Base-by-base conservation (phyloP, 1,140 invertebrate species). In the Neoseiulus cucumeris region DNA sequence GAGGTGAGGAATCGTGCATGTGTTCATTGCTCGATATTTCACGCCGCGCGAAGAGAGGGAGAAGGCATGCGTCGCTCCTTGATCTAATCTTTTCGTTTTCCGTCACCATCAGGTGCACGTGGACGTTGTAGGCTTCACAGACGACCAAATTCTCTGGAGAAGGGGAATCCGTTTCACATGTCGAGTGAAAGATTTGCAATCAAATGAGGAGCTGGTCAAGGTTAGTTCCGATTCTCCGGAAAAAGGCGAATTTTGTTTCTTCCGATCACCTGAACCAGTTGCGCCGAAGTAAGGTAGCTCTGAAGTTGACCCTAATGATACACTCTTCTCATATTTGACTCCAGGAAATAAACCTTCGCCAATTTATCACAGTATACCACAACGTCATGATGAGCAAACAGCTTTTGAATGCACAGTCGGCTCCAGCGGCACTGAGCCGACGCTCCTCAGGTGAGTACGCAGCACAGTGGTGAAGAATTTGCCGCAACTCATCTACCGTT, bases 371-470 rank as follows among this genome's bases (percentile, higher is more conserved):
- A 4, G 51, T 59, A 2, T 59, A 59, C 22, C 51, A 59, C 22
- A 59, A 59, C 22, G 51, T 59, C 25, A 59, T 59, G 51, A 33
- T 59, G 22, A 59, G 22, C 51, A 59, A 59, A 25, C 25, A 59
- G 22, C 51, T 59, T 14, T 33, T 25, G 6, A 59, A 59, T 33
- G 33, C 9, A 47, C 18, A 4, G 14, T 47, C 14, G 45, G 18
- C 45, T 5, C 18, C 45, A 5, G 4, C 45, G 28, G 4, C 45
- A 22, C 33, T 4, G 4, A 39, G 28, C 45, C 4, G 18, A 20
- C 4, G 14, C 14, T 28, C 28, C 45, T n/a, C 22, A 14, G 51
- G 33, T 33, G 22, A 59, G 14, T 59, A 25, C 7, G 14, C 45
- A 47, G 28, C 20, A 47, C 4, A 4, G 5, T 6, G 4, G 18